Conservation (phyloP, 2,113 vertebrate species). For the Cyprinodon tularosa region DNA sequence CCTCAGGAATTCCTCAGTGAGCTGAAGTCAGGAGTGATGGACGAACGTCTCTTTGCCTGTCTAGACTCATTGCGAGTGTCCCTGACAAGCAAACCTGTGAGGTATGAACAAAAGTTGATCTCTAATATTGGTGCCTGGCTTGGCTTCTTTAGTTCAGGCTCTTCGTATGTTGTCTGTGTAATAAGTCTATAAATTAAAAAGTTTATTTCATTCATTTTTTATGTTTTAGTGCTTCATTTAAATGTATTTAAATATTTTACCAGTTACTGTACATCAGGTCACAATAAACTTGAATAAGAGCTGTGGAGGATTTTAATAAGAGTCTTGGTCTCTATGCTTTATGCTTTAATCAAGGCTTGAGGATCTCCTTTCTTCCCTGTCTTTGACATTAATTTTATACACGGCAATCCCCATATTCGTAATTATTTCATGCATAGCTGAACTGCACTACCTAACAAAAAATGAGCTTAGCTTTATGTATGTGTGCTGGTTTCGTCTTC, state of each 20-base stretch:
- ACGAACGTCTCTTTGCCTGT: constrained; percentile 90
- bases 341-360: neutral
- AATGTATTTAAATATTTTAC: neutral
- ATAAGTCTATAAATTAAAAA: neutral
- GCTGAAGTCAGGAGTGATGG: constrained; percentile 87
- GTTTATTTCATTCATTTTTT: neutral
- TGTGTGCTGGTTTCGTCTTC: neutral
- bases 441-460: neutral
- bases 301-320: neutral
- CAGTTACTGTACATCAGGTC: neutral
- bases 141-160: neutral
- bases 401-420: neutral
- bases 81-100: constrained; percentile 97
- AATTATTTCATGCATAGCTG: neutral
- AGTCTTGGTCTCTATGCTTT: neutral
- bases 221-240: neutral
- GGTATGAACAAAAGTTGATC: constrained; percentile 77
- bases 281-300: neutral
- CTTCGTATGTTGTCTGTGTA: neutral
- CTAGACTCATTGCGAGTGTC: constrained; percentile 94
- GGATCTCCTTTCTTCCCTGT: neutral
- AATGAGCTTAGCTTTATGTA: neutral
- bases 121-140: neutral
- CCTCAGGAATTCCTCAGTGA: constrained; percentile 94
- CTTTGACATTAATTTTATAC: neutral